These are phyloP conservation scores for Sternarchorhynchus goeldii DNA, from an alignment of 2,797 vertebrate genomes.

Conservation along the genomic window DNA sequence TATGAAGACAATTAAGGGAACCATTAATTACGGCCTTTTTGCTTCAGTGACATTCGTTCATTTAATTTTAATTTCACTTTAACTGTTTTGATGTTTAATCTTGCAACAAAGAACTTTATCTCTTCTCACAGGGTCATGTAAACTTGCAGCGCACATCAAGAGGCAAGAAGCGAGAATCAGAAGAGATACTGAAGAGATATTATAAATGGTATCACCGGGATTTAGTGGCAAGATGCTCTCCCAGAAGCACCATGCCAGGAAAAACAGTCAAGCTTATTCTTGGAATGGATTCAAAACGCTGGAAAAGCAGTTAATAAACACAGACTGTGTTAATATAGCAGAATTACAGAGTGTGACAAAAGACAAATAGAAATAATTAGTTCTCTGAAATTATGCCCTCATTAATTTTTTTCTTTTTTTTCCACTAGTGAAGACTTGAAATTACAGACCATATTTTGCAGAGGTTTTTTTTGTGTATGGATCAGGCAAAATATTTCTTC, in stretches of 20 bases:
- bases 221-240: conserved; percentile 86
- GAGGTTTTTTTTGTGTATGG: conserved; percentile 49
- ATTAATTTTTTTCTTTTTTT: conserved; percentile 83
- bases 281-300: conserved; percentile 98
- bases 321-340: conserved; percentile 99
- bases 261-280: conserved; percentile 92
- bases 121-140: conserved; percentile 92
- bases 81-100: conserved; percentile 99
- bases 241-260: conserved; percentile 87
- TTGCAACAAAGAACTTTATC: conserved; percentile 99
- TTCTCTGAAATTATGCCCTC: conserved; percentile 99
- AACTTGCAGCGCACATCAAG: conserved; percentile 92
- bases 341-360: conserved; percentile 99
- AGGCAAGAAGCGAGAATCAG: conserved; percentile 82
- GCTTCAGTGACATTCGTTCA: conserved; percentile 99
- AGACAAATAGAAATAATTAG: conserved; percentile 99
- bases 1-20: conserved; percentile 99
- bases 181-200: conserved; percentile 81
- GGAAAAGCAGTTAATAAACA: conserved; percentile 99
- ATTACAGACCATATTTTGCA: conserved; percentile 56
- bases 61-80: conserved; percentile 99
- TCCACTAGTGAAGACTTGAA: conserved; percentile 83
- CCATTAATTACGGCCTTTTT: conserved; percentile 99
- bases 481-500: conserved; percentile 68
- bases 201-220: conserved; percentile 77